Evolutionary conservation across 2,888 invertebrate species (phyloP).

Genomic region (Acrobasis repandana): DNA sequence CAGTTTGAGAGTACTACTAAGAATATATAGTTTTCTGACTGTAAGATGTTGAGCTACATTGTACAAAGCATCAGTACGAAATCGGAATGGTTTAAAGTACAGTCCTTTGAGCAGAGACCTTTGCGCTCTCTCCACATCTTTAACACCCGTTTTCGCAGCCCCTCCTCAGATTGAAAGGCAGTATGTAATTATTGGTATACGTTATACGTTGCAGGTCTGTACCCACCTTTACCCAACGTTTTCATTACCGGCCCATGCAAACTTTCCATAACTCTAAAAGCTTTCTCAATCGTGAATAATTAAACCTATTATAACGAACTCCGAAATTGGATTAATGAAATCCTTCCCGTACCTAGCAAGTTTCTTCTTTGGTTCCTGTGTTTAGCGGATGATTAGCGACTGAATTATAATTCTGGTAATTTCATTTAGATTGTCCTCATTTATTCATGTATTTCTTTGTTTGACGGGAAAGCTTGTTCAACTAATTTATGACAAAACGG

Average conservation of each 20-base stretch:
- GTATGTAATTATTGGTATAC: too few species aligned
- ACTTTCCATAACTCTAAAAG: slow-evolving; percentile 63
- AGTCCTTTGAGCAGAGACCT: too few species aligned
- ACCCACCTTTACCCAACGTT: slow-evolving; percentile 41
- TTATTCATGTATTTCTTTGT: not conserved
- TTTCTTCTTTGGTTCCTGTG: slow-evolving; percentile 42
- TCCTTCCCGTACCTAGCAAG: slow-evolving; percentile 46
- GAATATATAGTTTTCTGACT: too few species aligned
- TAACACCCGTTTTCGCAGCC: not conserved
- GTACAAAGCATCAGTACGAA: too few species aligned
- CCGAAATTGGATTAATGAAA: slow-evolving; percentile 67
- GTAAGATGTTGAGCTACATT: too few species aligned
- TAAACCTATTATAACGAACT: slow-evolving; percentile 68
- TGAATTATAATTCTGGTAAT: slow-evolving; percentile 25
- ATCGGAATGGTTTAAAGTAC: too few species aligned
- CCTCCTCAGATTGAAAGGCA: too few species aligned
- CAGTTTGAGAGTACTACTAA: too few species aligned
- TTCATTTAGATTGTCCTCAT: not conserved
- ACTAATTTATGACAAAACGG: too few species aligned
- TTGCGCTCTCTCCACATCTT: not conserved
- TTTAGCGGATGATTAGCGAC: slow-evolving; percentile 33
- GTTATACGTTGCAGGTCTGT: not conserved
- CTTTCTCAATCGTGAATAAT: slow-evolving; percentile 72
- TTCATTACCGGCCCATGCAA: slow-evolving; percentile 63
- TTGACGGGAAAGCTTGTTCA: not conserved